A percentile compares a stretch with the other conserved stretches of the same genome.
These are phyloP conservation scores for Deilephila elpenor DNA, from an alignment of 2,888 invertebrate species.

Conservation along the genomic window DNA sequence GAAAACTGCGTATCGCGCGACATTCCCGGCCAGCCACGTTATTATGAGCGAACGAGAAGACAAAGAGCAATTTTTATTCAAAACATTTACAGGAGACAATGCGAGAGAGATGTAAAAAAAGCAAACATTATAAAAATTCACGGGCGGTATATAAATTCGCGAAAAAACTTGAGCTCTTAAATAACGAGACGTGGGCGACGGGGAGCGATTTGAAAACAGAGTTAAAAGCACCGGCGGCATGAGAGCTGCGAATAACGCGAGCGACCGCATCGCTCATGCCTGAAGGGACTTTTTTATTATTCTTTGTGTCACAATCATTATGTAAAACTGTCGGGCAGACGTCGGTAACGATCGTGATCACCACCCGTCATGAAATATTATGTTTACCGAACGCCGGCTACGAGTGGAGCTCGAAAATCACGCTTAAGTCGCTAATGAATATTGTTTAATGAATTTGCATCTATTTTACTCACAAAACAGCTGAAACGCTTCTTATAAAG, in stretches of 20 bases:
- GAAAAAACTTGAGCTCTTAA: conserved; percentile 26
- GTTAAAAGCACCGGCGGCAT: conserved; percentile 10
- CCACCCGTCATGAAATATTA: conserved; percentile 3
- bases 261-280: conserved; percentile 4
- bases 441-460: conserved; percentile 11
- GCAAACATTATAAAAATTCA: conserved; percentile 23
- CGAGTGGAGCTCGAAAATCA: background rate
- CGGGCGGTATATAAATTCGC: conserved; percentile 16
- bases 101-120: conserved; percentile 8
- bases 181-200: conserved; percentile 28
- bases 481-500: background rate
- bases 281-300: conserved; percentile 15
- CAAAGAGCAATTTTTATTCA: conserved; percentile 17
- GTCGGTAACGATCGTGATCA: conserved; percentile 10
- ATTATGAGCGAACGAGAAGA: conserved; percentile 4
- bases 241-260: conserved; percentile 23
- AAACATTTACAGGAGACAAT: conserved; percentile 25
- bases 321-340: conserved; percentile 19
- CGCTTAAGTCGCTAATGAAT: background rate
- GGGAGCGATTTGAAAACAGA: conserved; percentile 28
- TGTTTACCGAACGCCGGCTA: conserved; percentile 1
- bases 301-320: conserved; percentile 22
- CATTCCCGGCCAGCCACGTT: background rate
- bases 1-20: conserved; percentile 5
- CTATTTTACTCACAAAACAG: background rate